Base-by-base conservation (phyloP, 2,113 vertebrate genomes). In the Caracal caracal region DNA sequence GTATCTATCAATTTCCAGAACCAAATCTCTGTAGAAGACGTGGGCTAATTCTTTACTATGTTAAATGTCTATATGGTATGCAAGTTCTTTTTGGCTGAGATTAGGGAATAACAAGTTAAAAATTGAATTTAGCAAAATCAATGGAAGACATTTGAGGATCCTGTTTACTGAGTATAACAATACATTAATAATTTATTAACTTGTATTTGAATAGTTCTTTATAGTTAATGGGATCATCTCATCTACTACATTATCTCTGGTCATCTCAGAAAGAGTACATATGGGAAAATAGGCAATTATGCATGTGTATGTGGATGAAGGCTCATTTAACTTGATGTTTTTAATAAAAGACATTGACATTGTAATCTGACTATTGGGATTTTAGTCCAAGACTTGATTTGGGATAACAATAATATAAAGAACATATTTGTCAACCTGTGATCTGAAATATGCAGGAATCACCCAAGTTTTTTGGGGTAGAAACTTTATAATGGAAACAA, bases 401-500 rank as follows among this genome's bases (percentile, higher is more conserved):
- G 10, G 53, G 6, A 65, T 73, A 10, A 92, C 20, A 88, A 79
- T 88, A 43, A 78, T 33, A 89, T 51, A 37, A 82, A 80, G 56
- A 95, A 68, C 4, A 66, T 0, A 56, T 78, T 89, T 81, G 66
- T 80, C 1, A 51, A 65, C 0, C 1, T 95, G 65, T 88, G 28
- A 49, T 84, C 37, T 76, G 88, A 92, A 82, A 17, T 80, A 66
- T 86, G 66, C 43, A 79, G n/a, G 90, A 70, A 53, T 71, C 30
- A 91, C 22, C 5, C 71, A 84, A 40, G 16, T 73, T 93, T 94
- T 65, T 71, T 7, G 12, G 33, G 13, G 28, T 49, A 71, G 70
- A 93, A 93, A 93, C 79, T 90, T 96, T 66, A 88, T 87, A 96
- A 97, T 70, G 80, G n/a, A 85, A 97, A 96, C 56, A 81, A 96